Evolutionary conservation across 2,888 invertebrate species (phyloP).

Genomic region (Coleophora flavipennella): DNA sequence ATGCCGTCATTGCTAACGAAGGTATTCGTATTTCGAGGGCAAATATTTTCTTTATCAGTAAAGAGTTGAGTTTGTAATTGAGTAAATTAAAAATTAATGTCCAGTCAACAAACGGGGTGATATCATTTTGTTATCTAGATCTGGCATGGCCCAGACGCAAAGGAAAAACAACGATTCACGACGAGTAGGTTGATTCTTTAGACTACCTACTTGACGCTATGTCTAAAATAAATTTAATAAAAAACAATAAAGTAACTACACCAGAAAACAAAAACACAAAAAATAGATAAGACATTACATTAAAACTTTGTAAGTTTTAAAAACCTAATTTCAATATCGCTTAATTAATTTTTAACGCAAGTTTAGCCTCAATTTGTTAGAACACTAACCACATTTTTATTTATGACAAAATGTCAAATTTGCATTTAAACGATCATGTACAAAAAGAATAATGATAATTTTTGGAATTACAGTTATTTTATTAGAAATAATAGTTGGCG

Average conservation of each 20-base stretch:
- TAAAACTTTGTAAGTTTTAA: too few relatives aligned
- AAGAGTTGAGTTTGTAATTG: neutral
- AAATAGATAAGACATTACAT: too few relatives aligned
- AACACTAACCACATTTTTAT: conserved; percentile 52
- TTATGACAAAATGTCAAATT: conserved; percentile 55
- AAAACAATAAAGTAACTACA: too few relatives aligned
- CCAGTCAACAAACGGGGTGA: conserved; percentile 5
- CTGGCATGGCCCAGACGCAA: neutral
- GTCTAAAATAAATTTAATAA: neutral
- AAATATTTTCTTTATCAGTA: conserved; percentile 5
- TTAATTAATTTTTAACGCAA: conserved; percentile 38
- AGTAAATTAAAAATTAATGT: conserved; percentile 6
- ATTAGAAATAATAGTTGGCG: conserved; percentile 52
- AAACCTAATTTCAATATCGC: conserved; percentile 17
- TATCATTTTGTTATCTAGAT: conserved; percentile 9
- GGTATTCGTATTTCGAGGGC: too few relatives aligned
- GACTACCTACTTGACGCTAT: too few relatives aligned
- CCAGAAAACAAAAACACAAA: too few relatives aligned
- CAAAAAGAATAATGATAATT: conserved; percentile 46
- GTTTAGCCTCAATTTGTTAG: conserved; percentile 47
- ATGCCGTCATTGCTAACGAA: too few relatives aligned
- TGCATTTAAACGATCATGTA: conserved; percentile 64
- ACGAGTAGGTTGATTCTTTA: neutral
- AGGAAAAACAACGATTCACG: conserved; percentile 3
- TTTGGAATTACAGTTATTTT: conserved; percentile 60